Base-by-base conservation (phyloP, 2,888 invertebrate genomes). In the Lapara coniferarum region DNA sequence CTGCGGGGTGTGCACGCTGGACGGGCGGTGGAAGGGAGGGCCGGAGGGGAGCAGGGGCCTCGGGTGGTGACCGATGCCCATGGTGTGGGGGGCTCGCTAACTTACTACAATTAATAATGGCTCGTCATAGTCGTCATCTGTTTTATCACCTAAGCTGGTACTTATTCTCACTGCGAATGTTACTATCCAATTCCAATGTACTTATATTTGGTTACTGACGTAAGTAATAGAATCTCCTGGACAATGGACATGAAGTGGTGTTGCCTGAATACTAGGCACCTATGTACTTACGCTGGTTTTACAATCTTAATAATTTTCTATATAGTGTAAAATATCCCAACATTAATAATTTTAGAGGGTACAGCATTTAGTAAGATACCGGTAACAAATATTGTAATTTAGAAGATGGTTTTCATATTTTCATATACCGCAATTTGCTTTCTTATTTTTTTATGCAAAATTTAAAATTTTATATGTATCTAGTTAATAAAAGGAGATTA, bases 91-190 rank as follows among this genome's bases (percentile, higher is more conserved):
- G 77, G 70, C 74, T 66, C 72, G 71, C 77, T 77, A 80, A 81
- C 77, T 79, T 77, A 81, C 83, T 81, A 85, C 85, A 88, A 87
- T 89, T 89, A 89, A 85, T 88, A 88, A 85, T 84, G 80, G 81
- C 80, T 87, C 78, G 81, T 85, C 86, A 86, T 84, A 81, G 79
- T 83, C 78, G 79, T 85, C 85, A 84, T 84, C 81, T 81, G 83
- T 83, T 85, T 82, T 82, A 85, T 84, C 84, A 66, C 73, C 59
- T 59, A 52, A 59, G 59, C 59, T 68, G 59, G 59, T 44, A 68
- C 59, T 58, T 52, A 52, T 19, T 63, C 58, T 13, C 52, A 53
- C 49, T 57, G 49, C 51, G 14, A 58, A 63, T 49, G 63, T 49
- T 49, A 63, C 49, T 49, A 63, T 19, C 63, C 5, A 63, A 49